A percentile compares a stretch with the other conserved stretches of the same genome.
Conservation (phyloP, 2,113 vertebrate species). For the Muntiacus muntjak region DNA sequence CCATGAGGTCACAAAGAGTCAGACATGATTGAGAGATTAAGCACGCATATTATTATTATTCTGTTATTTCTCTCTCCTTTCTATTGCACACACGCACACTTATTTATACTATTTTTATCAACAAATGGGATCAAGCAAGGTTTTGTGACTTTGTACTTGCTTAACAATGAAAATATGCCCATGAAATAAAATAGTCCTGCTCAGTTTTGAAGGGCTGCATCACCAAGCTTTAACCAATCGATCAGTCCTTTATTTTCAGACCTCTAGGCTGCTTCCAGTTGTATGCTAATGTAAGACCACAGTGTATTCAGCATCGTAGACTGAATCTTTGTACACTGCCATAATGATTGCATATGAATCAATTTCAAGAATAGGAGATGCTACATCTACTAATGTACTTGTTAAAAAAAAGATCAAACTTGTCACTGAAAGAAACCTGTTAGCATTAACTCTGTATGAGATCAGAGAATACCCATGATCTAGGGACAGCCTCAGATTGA, state of each 20-base stretch:
- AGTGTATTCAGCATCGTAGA: neutral
- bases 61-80: neutral
- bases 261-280: neutral
- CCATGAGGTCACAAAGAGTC: neutral
- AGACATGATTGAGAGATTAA: neutral
- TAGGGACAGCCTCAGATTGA: neutral
- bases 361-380: neutral
- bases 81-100: neutral
- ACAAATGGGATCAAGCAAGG: neutral
- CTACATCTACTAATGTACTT: neutral
- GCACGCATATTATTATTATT: neutral
- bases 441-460: neutral
- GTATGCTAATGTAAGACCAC: neutral
- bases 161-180: neutral
- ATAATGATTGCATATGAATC: neutral
- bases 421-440: neutral
- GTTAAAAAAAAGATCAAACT: neutral
- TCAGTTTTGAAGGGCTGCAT: neutral
- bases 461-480: neutral
- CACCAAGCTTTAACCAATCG: neutral
- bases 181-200: neutral
- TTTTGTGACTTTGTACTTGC: neutral
- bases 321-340: neutral
- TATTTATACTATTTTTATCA: neutral
- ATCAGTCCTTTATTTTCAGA: neutral